A percentile compares a stretch with the other conserved stretches of the same genome.
Evolutionary conservation across 2,888 invertebrate species (phyloP).

Genomic region (Xanthostigma xanthostigma): DNA sequence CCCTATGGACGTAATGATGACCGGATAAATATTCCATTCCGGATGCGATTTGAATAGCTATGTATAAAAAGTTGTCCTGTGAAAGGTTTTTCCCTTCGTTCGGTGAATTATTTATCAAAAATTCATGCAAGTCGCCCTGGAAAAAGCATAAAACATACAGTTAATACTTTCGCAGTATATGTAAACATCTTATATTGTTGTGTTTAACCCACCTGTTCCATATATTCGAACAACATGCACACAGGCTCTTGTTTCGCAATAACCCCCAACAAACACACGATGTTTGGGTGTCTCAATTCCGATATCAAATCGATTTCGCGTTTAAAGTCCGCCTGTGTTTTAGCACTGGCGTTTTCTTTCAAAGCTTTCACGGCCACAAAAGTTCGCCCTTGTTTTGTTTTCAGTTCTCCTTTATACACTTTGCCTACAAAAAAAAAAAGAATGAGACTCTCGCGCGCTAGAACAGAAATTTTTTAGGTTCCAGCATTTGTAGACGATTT

Average conservation of each 20-base stretch:
- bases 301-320: constrained; percentile 90
- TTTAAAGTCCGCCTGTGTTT: constrained; percentile 83
- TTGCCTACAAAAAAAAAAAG: constrained; percentile 39
- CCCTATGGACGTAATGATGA: constrained; percentile 93
- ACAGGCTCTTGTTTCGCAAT: constrained; percentile 77
- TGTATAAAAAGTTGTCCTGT: constrained; percentile 77
- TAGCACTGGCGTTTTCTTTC: constrained; percentile 82
- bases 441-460: too few species aligned
- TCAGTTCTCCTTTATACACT: constrained; percentile 87
- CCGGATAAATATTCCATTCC: constrained; percentile 78
- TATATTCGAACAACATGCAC: constrained; percentile 95
- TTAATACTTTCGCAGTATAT: background rate
- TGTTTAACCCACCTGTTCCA: constrained; percentile 46
- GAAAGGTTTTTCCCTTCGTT: constrained; percentile 62
- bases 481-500: too few species aligned
- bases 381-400: constrained; percentile 49
- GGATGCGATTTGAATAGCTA: constrained; percentile 74
- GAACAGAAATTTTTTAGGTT: too few species aligned
- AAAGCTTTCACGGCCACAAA: constrained; percentile 89
- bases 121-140: constrained; percentile 91
- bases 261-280: constrained; percentile 88
- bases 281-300: constrained; percentile 87
- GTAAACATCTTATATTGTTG: background rate
- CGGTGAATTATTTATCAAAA: constrained; percentile 81
- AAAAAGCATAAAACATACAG: constrained; percentile 11